Evolutionary conservation across 2,113 vertebrate genomes (phyloP).

Genomic region (Pollachius pollachius): DNA sequence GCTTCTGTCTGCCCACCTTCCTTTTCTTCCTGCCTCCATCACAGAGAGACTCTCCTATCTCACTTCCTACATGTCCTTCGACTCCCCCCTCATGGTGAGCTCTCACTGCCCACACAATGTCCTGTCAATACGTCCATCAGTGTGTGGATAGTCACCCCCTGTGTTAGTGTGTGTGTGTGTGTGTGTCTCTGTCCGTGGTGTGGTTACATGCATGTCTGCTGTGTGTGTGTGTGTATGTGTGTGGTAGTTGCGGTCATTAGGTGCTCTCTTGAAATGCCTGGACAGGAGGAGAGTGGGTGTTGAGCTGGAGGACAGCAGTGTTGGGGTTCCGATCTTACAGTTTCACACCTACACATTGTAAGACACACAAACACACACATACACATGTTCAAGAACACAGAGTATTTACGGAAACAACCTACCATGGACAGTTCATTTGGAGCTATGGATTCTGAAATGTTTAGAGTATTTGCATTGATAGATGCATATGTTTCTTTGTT

Average conservation of each 20-base stretch:
- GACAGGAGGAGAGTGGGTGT: slow-evolving; percentile 89
- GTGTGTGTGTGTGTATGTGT: slow-evolving; percentile 5
- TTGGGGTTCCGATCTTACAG: slow-evolving; percentile 85
- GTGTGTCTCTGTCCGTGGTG: neutral
- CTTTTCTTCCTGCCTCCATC: slow-evolving; percentile 82
- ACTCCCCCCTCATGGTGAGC: slow-evolving; percentile 82
- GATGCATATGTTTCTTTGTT: neutral
- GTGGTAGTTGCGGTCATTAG: slow-evolving; percentile 81
- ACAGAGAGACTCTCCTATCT: slow-evolving; percentile 86
- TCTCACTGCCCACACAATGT: slow-evolving; percentile 20
- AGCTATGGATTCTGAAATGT: too few species aligned
- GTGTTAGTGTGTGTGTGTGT: slow-evolving; percentile 5
- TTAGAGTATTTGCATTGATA: neutral
- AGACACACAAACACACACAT: slow-evolving; percentile 33
- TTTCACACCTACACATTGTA: slow-evolving; percentile 88
- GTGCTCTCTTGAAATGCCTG: slow-evolving; percentile 90
- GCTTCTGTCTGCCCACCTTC: slow-evolving; percentile 84
- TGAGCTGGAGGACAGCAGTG: slow-evolving; percentile 85
- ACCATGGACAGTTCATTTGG: neutral
- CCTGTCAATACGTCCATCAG: slow-evolving; percentile 11
- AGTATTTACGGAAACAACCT: neutral
- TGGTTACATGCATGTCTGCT: neutral
- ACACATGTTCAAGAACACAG: neutral
- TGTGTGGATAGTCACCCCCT: slow-evolving; percentile 15
- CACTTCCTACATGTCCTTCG: slow-evolving; percentile 88